A percentile compares a stretch with the other conserved stretches of the same genome.
phyloP scores from a whole-genome alignment of 1,140 invertebrate species.

The Drosophila subobscura region DNA sequence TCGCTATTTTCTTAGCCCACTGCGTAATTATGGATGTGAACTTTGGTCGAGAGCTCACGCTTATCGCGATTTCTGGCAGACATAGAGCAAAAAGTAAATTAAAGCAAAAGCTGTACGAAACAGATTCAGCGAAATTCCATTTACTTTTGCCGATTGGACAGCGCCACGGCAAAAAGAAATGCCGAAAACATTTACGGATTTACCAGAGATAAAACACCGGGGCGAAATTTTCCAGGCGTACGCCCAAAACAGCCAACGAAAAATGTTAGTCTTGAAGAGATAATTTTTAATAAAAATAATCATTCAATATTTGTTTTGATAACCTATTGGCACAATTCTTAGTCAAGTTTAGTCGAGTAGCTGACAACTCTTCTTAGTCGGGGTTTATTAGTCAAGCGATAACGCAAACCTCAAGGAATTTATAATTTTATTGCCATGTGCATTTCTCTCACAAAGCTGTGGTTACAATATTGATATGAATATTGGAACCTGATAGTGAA shows the following conservation, averaged over 20 bases:
- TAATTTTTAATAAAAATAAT: neutral
- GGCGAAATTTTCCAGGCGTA: slow-evolving; percentile 54
- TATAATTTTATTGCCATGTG: slow-evolving; percentile 5
- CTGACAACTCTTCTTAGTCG: slow-evolving; percentile 14
- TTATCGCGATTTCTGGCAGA: slow-evolving; percentile 55
- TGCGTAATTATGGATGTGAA: slow-evolving; percentile 58
- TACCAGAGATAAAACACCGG: slow-evolving; percentile 21
- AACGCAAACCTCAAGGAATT: slow-evolving; percentile 20
- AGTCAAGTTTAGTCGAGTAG: neutral
- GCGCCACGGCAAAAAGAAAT: slow-evolving; percentile 5
- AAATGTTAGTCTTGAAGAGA: slow-evolving; percentile 31
- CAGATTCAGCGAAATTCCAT: slow-evolving; percentile 28
- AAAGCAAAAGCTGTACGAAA: slow-evolving; percentile 14
- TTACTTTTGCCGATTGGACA: slow-evolving; percentile 20
- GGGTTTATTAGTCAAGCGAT: slow-evolving; percentile 17
- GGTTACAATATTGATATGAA: neutral
- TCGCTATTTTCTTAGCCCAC: slow-evolving; percentile 21
- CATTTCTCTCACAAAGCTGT: neutral
- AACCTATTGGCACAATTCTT: neutral
- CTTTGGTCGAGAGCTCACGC: slow-evolving; percentile 40
- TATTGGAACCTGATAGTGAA: slow-evolving; percentile 4
- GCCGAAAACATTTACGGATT: slow-evolving; percentile 40
- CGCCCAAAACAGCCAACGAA: slow-evolving; percentile 15
- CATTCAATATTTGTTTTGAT: neutral
- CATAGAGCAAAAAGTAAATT: slow-evolving; percentile 17